A percentile compares a stretch with the other conserved stretches of the same genome.
Evolutionary conservation across 1,140 invertebrate genomes (phyloP).

Genomic region (Scylla paramamosain): DNA sequence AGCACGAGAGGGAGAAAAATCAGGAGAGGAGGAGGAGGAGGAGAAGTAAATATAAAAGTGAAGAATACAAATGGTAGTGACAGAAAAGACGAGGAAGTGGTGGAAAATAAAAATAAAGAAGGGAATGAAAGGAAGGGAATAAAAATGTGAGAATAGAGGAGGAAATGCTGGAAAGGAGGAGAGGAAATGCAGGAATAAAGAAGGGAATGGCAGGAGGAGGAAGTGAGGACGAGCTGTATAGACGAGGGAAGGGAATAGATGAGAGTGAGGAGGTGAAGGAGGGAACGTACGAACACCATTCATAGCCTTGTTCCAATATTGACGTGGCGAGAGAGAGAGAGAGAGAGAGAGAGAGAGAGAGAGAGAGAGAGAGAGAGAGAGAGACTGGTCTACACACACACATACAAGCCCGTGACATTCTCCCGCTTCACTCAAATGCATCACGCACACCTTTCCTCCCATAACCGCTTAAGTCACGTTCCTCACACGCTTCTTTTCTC

Average conservation of each 20-base stretch:
- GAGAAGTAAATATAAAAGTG: not conserved
- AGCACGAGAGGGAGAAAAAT: not conserved
- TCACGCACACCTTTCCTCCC: not conserved
- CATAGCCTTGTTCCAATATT: not conserved
- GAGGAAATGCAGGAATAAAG: not conserved
- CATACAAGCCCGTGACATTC: not conserved
- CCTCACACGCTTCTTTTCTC: not conserved
- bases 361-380: conserved; percentile 56
- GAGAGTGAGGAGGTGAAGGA: not conserved
- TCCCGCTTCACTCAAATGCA: not conserved
- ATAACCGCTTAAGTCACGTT: not conserved
- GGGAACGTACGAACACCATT: not conserved
- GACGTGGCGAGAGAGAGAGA: conserved; percentile 15
- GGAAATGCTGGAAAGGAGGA: not conserved
- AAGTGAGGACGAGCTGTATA: too few relatives aligned
- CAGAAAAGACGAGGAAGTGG: not conserved
- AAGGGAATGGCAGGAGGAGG: not conserved
- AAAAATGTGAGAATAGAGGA: not conserved
- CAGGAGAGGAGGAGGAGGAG: not conserved
- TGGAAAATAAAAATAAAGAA: not conserved
- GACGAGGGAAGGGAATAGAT: too few relatives aligned
- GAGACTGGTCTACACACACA: not conserved
- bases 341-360: conserved; percentile 48
- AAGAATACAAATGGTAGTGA: not conserved
- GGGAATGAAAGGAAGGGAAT: not conserved